Evolutionary conservation across 1,140 invertebrate genomes (phyloP), one percentile per base, ranked within the genome.

Genomic region (Panulirus ornatus): DNA sequence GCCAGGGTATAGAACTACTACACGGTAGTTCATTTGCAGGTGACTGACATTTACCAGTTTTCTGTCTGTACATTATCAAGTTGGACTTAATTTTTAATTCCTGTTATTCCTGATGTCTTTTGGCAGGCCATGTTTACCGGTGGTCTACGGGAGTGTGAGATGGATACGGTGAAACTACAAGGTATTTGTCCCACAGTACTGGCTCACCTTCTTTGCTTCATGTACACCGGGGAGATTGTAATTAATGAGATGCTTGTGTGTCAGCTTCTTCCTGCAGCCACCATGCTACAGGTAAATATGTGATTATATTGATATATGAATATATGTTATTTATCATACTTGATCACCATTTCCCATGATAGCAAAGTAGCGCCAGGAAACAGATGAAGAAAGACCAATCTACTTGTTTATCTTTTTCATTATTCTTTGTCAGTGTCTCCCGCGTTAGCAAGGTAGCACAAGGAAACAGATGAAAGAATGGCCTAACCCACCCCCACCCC

Each of bases 211-310:
- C 96, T 98, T 70, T 96, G 96, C 93, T 98, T 98, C 93, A 98
- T 98, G 95, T 98, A 98, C 93, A 98, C 97, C 14, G 97, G 97
- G 70, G 96, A 97, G 93, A 97, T 98, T 89, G 95, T 96, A 83
- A 96, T 98, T 30, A 98, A 97, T n/a, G 97, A 98, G 94, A 95
- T 96, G 88, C 98, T 97, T 34, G 97, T 98, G 6, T 98, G 97
- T 94, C 97, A 97, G 91, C 94, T 98, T 38, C 94, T 99, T 92
- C 97, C 97, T 5, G 97, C 97, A 42, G 97, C 98, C 38, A 98
- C 97, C 27, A 98, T 98, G 97, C 97, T 98, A 93, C 97, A 98
- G 95, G 97, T 97, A 94, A 85, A 92, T 89, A 3, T 6, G 8
- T 47, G 44, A n/a, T n/a, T n/a, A n/a, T n/a, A n/a, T n/a, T n/a